Base-by-base conservation (phyloP, 1,140 invertebrate species). In the Drosophila repleta region DNA sequence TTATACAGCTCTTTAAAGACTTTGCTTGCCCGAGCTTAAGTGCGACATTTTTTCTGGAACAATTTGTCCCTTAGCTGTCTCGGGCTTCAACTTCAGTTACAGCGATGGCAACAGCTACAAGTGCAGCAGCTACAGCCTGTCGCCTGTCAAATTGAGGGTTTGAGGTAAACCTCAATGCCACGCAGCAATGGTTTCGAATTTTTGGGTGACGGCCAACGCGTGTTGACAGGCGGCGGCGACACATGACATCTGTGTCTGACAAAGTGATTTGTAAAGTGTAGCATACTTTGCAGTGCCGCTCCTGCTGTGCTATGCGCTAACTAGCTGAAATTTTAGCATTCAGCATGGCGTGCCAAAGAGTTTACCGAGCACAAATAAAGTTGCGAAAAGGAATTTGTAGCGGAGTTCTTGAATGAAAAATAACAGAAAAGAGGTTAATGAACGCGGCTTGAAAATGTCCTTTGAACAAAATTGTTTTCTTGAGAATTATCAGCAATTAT, bases 201-300 rank as follows among this genome's bases (percentile, higher is more conserved):
- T 64, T 56, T 61, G 41, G 41, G 32, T 8, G n/a, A 15, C n/a
- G 17, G 24, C 18, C 41, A 49, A 51, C 51, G 61, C 51, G 61
- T 43, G 68, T 53, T 71, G 72, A 56, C 72, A 74, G 49, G 10
- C 51, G 24, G 41, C 53, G 52, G 48, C 45, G 71, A 43, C 66
- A 75, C 55, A 66, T 60, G 49, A 60, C 61, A 75, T 71, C 53
- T 74, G 60, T 53, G 70, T 45, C 55, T 62, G 53, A 35, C 53
- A 58, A 57, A 52, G 62, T 66, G 68, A 66, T 66, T 71, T 65
- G 62, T 46, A 51, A 58, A 66, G 55, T 35, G 62, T 58, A 37
- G 68, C 63, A 58, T 45, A 71, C 48, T 71, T 65, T 71, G 41
- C 46, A 65, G 67, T 24, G 35, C 5, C 13, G 35, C 26, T 26